Evolutionary conservation across 2,797 vertebrate species (phyloP).

Genomic region (Protosalanx chinensis): DNA sequence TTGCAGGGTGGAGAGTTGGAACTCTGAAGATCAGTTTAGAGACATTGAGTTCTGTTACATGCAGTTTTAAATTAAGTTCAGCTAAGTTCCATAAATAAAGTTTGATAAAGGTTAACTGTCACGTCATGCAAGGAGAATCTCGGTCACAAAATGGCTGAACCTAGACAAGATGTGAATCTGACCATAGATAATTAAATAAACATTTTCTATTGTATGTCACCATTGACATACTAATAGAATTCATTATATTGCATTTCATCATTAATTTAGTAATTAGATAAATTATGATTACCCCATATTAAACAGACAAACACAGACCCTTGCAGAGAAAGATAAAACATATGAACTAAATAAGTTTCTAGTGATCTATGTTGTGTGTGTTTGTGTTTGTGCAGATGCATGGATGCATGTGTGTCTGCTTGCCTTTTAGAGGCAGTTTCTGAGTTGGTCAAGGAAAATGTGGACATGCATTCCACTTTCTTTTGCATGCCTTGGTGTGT

Average conservation of each 20-base stretch:
- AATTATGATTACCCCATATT: neutral
- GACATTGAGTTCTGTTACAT: neutral
- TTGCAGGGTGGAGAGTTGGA: neutral
- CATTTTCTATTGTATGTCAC: too few species aligned
- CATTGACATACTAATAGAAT: too few species aligned
- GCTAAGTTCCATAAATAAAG: slow-evolving; percentile 1
- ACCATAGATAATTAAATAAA: neutral
- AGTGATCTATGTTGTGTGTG: neutral
- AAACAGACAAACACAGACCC: slow-evolving; percentile 2
- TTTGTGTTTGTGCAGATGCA: neutral
- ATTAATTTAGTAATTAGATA: too few species aligned
- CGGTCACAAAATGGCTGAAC: neutral
- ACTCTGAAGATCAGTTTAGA: neutral
- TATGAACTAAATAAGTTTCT: neutral
- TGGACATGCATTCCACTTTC: slow-evolving; percentile 9
- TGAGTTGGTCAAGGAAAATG: slow-evolving; percentile 32
- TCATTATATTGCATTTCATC: too few species aligned
- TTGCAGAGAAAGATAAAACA: neutral
- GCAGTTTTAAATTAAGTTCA: neutral
- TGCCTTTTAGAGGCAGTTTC: slow-evolving; percentile 13
- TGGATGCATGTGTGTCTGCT: neutral
- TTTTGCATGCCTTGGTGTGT: slow-evolving; percentile 28
- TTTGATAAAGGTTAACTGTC: neutral
- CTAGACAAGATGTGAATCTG: neutral
- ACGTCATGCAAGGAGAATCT: neutral